Conservation (phyloP, 2,888 invertebrate species). For the Proisotoma minuta region DNA sequence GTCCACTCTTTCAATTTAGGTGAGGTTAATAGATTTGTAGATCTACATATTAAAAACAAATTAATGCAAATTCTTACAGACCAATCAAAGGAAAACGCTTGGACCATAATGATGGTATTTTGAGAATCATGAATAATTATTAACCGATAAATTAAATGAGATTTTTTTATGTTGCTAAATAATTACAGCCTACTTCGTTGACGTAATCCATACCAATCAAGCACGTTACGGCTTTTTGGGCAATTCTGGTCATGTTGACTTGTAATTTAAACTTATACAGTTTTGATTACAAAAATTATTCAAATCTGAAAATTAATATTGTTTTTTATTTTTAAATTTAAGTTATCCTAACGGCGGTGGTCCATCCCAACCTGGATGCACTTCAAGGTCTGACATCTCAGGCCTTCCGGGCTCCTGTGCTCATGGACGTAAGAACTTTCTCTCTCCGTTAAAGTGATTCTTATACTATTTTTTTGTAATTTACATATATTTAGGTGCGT, state of each 20-base stretch:
- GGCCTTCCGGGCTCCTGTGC: constrained; percentile 31
- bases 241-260: constrained; percentile 34
- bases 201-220: constrained; percentile 33
- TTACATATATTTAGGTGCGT: too few relatives aligned
- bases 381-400: constrained; percentile 31
- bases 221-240: constrained; percentile 32
- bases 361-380: constrained; percentile 20
- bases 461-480: too few relatives aligned
- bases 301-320: neutral
- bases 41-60: too few relatives aligned
- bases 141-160: too few relatives aligned
- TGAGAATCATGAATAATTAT: too few relatives aligned
- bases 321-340: constrained; percentile 4
- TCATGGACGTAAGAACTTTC: too few relatives aligned
- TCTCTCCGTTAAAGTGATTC: too few relatives aligned
- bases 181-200: constrained; percentile 39
- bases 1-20: too few relatives aligned
- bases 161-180: too few relatives aligned
- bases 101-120: constrained; percentile 37
- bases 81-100: constrained; percentile 32
- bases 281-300: neutral
- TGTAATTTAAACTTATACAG: constrained; percentile 15
- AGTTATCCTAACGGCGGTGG: constrained; percentile 37
- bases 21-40: too few relatives aligned
- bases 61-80: too few relatives aligned